A percentile compares a stretch with the other conserved stretches of the same genome.
Evolutionary conservation across 1,140 invertebrate genomes (phyloP).

Genomic region (Thalassaphorura encarpata): DNA sequence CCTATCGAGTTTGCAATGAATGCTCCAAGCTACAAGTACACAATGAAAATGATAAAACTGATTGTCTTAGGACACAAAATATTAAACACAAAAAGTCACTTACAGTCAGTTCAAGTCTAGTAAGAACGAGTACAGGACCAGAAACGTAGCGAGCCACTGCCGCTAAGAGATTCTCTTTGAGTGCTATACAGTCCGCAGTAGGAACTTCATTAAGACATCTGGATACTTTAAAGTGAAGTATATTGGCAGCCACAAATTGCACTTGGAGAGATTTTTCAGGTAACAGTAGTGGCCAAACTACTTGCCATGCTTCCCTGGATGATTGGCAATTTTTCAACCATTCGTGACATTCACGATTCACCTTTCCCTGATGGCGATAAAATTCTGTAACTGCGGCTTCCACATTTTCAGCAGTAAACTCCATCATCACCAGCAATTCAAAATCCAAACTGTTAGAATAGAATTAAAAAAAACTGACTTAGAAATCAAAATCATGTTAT

Average conservation of each 20-base stretch:
- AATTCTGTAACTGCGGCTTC: conserved; percentile 29
- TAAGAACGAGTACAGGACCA: conserved; percentile 27
- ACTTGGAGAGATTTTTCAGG: conserved; percentile 19
- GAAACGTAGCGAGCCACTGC: conserved; percentile 25
- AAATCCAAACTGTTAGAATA: too few species aligned
- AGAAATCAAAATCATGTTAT: too few species aligned
- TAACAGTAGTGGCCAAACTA: conserved; percentile 28
- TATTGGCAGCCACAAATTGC: conserved; percentile 31
- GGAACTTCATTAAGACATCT: conserved; percentile 27
- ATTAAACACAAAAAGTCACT: background rate
- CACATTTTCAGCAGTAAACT: conserved; percentile 31
- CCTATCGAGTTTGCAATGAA: conserved; percentile 31
- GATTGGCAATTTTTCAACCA: conserved; percentile 29
- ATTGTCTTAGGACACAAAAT: background rate
- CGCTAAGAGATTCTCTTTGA: conserved; percentile 26
- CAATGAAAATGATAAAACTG: background rate
- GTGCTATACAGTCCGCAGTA: conserved; percentile 15
- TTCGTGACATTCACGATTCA: conserved; percentile 30
- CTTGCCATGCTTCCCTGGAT: conserved; percentile 28
- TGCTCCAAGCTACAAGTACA: conserved; percentile 20
- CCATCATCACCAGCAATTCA: too few species aligned
- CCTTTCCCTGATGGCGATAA: conserved; percentile 20
- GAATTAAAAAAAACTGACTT: too few species aligned
- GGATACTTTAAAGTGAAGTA: conserved; percentile 27
- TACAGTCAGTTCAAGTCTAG: conserved; percentile 26